Evolutionary conservation across 2,113 vertebrate species (phyloP), one percentile per base, ranked within the genome.

Genomic region (Leptobrachium leishanense): DNA sequence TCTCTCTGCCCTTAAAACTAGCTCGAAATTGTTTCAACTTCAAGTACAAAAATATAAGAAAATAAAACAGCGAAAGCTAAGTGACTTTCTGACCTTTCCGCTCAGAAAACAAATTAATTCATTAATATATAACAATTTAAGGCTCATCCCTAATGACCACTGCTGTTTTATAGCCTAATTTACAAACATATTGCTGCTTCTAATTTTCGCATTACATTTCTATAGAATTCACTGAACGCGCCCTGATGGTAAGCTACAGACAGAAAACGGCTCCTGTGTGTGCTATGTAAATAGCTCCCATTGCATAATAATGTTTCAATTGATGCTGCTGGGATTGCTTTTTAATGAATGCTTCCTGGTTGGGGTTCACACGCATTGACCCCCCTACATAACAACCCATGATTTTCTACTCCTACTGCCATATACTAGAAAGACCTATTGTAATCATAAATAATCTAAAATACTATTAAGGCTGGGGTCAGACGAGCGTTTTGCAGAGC

Each of bases 41-140:
- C 11, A 40, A 11, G 42, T 43, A 70, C n/a, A 15, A 46, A 70
- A 70, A 50, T 50, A 70, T 10, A 55, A 72, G 43, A 53, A 66
- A 81, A 81, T 10, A 70, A 79, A 72, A 72, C 69, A 62, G 65
- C 54, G 62, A 43, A 68, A 62, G 20, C 64, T 9, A 68, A 68
- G 43, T 68, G 72, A 81, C 78, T 81, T 74, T 81, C 8, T 74
- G 78, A 74, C 78, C 78, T 81, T 81, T 81, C 78, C 57, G 64
- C 78, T 74, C 74, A 65, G 54, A 81, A 81, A 74, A 70, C 78
- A 81, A 81, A 81, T 81, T 57, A 81, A 81, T 81, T 74, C 78
- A 74, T 74, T 74, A 81, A 68, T 74, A 74, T 81, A 65, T 53
- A 81, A 74, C 63, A 41, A 81, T 81, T 81, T 74, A 53, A 59